phyloP scores from a whole-genome alignment of 2,113 vertebrate genomes.

The Nestor notabilis region DNA sequence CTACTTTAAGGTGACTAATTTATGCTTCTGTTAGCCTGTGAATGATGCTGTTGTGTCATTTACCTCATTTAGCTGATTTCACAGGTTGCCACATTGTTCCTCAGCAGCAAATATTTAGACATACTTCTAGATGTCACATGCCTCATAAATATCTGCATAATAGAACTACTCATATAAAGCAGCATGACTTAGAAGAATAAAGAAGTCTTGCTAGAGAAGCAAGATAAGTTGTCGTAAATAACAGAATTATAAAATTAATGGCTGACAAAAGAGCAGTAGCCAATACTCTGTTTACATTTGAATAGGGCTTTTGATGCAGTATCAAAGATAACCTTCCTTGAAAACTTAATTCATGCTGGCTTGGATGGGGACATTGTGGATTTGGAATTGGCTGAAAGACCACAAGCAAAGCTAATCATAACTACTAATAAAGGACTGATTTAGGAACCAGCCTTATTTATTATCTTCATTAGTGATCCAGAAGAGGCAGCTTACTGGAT shows the following conservation, averaged over 20 bases:
- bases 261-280: neutral
- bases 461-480: conserved; percentile 22
- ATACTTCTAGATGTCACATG: neutral
- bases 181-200: neutral
- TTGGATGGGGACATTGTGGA: neutral
- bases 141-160: neutral
- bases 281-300: conserved; percentile 17
- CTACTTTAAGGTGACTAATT: neutral
- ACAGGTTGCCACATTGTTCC: neutral
- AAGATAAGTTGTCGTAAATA: neutral
- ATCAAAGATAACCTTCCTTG: conserved; percentile 28
- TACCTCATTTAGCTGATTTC: neutral
- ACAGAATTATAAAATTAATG: conserved; percentile 22
- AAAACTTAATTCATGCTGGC: neutral
- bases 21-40: neutral
- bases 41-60: neutral
- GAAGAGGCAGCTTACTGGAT: neutral
- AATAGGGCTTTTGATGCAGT: conserved; percentile 30
- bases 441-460: neutral
- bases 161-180: neutral
- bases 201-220: neutral
- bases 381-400: conserved; percentile 34
- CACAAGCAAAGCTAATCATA: neutral
- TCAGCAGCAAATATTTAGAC: neutral
- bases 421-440: conserved; percentile 9